Evolutionary conservation across 2,888 invertebrate species (phyloP).

Genomic region (Blastobasis adustella): DNA sequence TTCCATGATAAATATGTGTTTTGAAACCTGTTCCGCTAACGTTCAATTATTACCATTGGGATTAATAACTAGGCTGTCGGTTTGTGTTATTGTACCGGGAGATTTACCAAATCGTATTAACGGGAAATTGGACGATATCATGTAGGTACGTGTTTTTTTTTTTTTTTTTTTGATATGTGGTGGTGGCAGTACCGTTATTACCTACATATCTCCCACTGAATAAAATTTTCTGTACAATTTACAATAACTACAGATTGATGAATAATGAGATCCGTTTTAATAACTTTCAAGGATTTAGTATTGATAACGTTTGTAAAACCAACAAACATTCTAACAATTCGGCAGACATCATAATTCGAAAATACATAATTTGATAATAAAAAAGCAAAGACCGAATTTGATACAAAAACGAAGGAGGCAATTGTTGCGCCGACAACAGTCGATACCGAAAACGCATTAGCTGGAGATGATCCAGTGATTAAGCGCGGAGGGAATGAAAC

Average conservation of each 20-base stretch:
- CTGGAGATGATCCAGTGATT: slow-evolving; percentile 61
- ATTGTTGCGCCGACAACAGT: slow-evolving; percentile 24
- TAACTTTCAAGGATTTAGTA: too few relatives aligned
- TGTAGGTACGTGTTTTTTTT: too few relatives aligned
- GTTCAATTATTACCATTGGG: slow-evolving; percentile 29
- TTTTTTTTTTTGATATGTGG: too few relatives aligned
- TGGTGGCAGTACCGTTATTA: too few relatives aligned
- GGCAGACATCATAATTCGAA: not conserved
- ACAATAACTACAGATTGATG: too few relatives aligned
- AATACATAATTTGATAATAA: not conserved
- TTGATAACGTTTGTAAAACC: too few relatives aligned
- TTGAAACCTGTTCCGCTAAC: slow-evolving; percentile 33
- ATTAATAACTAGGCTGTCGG: slow-evolving; percentile 10
- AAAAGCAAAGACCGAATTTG: not conserved
- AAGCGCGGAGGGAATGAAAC: slow-evolving; percentile 56
- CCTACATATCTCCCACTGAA: too few relatives aligned
- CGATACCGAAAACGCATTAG: slow-evolving; percentile 57
- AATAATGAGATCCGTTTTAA: too few relatives aligned
- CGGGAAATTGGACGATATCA: too few relatives aligned
- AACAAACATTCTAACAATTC: too few relatives aligned
- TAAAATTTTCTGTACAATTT: too few relatives aligned
- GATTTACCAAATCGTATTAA: slow-evolving; percentile 7
- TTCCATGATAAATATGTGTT: slow-evolving; percentile 50
- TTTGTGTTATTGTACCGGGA: slow-evolving; percentile 8
- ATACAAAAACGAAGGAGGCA: slow-evolving; percentile 8